phyloP scores from a whole-genome alignment of 2,888 invertebrate species.

The Limnephilus auricula region DNA sequence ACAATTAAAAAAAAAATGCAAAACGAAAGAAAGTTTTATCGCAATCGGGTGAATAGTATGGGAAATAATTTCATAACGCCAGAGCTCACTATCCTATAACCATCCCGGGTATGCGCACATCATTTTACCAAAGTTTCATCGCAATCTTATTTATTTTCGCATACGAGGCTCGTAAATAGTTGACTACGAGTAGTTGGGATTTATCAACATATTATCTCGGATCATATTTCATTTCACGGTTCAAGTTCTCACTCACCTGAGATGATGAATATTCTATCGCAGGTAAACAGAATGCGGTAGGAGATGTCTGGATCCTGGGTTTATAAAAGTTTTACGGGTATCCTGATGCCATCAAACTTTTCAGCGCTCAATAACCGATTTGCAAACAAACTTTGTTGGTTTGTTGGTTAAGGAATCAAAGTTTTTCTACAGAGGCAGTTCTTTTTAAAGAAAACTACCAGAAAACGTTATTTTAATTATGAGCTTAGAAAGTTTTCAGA shows the following conservation, averaged over 20 bases:
- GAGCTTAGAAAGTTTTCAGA: background rate
- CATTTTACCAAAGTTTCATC: no score
- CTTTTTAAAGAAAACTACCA: background rate
- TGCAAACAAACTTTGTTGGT: conserved; percentile 46
- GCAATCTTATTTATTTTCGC: no score
- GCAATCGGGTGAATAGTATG: no score
- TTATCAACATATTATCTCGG: no score
- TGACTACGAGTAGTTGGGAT: no score
- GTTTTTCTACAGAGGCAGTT: conserved; percentile 11
- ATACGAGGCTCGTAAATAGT: no score
- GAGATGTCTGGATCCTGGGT: background rate
- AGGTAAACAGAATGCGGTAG: conserved; percentile 1
- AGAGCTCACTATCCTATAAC: no score
- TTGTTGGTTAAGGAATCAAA: background rate
- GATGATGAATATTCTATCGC: background rate
- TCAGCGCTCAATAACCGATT: conserved; percentile 31
- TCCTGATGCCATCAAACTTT: conserved; percentile 35
- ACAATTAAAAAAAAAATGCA: no score
- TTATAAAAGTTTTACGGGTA: conserved; percentile 4
- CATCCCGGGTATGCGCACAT: no score
- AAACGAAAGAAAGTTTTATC: no score
- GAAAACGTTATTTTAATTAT: background rate
- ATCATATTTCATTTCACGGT: background rate
- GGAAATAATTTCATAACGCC: no score
- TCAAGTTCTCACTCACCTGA: background rate